Evolutionary conservation across 2,113 vertebrate species (phyloP), one percentile per base, ranked within the genome.

Genomic region (Myotis yumanensis): DNA sequence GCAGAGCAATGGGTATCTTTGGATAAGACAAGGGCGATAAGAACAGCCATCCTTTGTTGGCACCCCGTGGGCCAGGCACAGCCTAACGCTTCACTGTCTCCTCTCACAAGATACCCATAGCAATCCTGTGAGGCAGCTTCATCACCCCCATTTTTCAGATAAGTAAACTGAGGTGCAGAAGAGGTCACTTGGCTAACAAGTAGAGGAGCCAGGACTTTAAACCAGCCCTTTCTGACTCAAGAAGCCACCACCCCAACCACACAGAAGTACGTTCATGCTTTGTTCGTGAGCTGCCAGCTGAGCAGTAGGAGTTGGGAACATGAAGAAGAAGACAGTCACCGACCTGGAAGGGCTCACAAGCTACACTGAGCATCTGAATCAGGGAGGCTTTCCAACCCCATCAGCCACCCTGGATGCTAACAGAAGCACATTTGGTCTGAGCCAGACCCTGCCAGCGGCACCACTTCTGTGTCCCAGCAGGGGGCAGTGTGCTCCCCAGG

Each of bases 391-490:
- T 51, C 25, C 5, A 2, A 3, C 4, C 59, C 23, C 59, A 62
- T 2, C 1, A 51, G 57, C 25, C 25, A 25, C 32, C 12, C 22
- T 15, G 48, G 11, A 73, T 18, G 37, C 28, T 22, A 22, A 48
- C 23, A 14, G n/a, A n/a, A 92, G 57, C 10, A 48, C 2, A 2
- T 28, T 40, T n/a, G 22, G 46, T 54, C 40, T 32, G 37, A 80
- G 32, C 23, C 9, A 1, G 0, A 11, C 22, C 37, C 5, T 1
- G 2, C 48, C 2, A 73, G 52, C 2, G 28, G 54, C 48, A 86
- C 68, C 8, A 9, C 89, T 4, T 3, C 82, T 86, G 20, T 4
- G 4, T 2, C n/a, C 82, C 91, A 20, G 54, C 86, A 97, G 95
- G 73, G 69, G 81, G 88, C 76, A 88, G 79, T 1, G 0, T 12